Conservation (phyloP, 2,113 vertebrate genomes). For the Struthio camelus region DNA sequence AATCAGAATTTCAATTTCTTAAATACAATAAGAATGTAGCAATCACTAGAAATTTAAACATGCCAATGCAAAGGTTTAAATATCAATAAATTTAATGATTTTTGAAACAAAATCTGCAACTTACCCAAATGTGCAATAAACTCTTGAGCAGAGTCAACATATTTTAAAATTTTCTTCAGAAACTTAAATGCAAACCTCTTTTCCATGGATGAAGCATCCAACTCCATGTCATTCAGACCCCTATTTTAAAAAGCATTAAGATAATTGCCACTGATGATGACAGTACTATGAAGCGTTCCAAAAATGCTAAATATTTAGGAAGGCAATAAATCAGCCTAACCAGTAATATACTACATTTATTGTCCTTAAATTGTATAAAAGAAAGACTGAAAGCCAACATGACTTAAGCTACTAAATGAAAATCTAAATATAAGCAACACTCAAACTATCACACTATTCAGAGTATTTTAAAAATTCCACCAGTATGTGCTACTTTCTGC, state of each 20-base stretch:
- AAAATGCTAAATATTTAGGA: neutral
- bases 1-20: neutral
- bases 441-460: neutral
- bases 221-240: constrained; percentile 88
- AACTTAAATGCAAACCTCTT: constrained; percentile 98
- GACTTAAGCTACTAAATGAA: neutral
- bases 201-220: constrained; percentile 96
- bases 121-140: constrained; percentile 96
- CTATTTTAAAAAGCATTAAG: constrained; percentile 69
- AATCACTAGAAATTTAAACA: neutral
- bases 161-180: constrained; percentile 96
- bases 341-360: neutral
- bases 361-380: neutral
- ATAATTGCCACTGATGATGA: neutral
- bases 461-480: neutral
- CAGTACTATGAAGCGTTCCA: neutral
- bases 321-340: neutral
- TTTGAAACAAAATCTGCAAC: neutral
- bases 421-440: neutral
- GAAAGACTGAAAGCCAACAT: neutral
- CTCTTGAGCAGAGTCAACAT: constrained; percentile 96
- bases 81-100: neutral
- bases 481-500: neutral
- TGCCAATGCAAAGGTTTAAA: neutral
- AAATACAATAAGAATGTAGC: neutral